Conservation (phyloP, 1,140 invertebrate genomes). For the Brachionus paranguensis region DNA sequence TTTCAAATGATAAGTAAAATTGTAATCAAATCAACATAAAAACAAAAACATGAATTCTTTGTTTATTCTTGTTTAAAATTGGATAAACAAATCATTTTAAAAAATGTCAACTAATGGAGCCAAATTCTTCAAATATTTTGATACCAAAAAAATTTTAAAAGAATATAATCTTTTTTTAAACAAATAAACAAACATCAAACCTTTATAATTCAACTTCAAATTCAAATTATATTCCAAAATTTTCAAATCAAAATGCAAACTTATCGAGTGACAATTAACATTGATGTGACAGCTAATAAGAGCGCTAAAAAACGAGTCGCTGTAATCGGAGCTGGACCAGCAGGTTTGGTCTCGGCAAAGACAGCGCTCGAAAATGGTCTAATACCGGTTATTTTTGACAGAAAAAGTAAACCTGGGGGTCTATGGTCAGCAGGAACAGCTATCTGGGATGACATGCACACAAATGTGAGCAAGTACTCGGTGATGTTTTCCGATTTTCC, state of each 20-base stretch:
- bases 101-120: neutral
- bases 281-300: neutral
- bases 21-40: neutral
- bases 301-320: slow-evolving; percentile 17
- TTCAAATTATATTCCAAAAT: neutral
- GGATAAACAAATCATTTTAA: neutral
- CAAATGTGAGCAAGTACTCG: slow-evolving; percentile 80
- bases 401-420: neutral
- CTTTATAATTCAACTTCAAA: neutral
- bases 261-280: slow-evolving; percentile 16
- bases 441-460: slow-evolving; percentile 56
- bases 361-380: neutral
- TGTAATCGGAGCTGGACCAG: slow-evolving; percentile 5
- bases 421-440: neutral
- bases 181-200: neutral
- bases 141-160: neutral
- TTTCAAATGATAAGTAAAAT: neutral
- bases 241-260: neutral
- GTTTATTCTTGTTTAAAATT: neutral
- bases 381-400: slow-evolving; percentile 12
- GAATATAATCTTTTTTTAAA: neutral
- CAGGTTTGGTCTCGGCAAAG: neutral
- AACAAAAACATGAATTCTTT: neutral
- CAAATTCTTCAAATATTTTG: neutral
- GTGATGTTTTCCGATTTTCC: slow-evolving; percentile 79